Base-by-base conservation (phyloP, 2,888 invertebrate genomes). In the Cosmopolites sordidus region DNA sequence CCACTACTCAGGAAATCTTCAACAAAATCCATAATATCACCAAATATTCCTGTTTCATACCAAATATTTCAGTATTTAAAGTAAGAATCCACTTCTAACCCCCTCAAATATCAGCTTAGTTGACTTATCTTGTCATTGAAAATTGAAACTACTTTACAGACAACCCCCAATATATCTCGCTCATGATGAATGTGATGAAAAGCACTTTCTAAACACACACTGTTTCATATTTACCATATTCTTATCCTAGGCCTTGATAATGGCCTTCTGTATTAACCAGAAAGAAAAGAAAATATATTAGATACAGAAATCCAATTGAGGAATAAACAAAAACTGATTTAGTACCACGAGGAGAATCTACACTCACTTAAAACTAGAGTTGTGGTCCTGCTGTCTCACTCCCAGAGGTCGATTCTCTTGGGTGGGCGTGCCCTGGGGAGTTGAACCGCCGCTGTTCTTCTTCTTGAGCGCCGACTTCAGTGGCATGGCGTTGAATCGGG, bases 381-480 rank as follows among this genome's bases (percentile, higher is more conserved):
- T 86, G 60, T 82, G 80, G 62, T 71, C 70, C 50, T 86, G 84
- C 73, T 88, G 87, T 27, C 88, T 58, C 14, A 66, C 59, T 15
- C 55, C 57, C 16, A 81, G 80, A 68, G 82, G 78, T 66, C 81
- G 86, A 66, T 79, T 78, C 67, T 86, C 86, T 69, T 85, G 85
- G 48, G 86, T 85, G 49, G 86, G 86, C 54, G 90, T 89, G 56
- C 77, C 79, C 60, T 81, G 81, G 4, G 80, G 80, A 17, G 80
- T 79, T 30, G 86, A 87, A 48, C 86, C 79, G 2, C 82, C 81
- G 63, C 83, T 81, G 56, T 81, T 80, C 27, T 62, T 59, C 70
- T 89, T 86, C 79, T 94, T 94, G 63, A 94, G 79, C 60, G 93
- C 94, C 46, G 92, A 92, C 75, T 94, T 94, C 57, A 92, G 82